A percentile compares a stretch with the other conserved stretches of the same genome.
Evolutionary conservation across 2,888 invertebrate species (phyloP).

Genomic region (Tanytarsus gracilentus): DNA sequence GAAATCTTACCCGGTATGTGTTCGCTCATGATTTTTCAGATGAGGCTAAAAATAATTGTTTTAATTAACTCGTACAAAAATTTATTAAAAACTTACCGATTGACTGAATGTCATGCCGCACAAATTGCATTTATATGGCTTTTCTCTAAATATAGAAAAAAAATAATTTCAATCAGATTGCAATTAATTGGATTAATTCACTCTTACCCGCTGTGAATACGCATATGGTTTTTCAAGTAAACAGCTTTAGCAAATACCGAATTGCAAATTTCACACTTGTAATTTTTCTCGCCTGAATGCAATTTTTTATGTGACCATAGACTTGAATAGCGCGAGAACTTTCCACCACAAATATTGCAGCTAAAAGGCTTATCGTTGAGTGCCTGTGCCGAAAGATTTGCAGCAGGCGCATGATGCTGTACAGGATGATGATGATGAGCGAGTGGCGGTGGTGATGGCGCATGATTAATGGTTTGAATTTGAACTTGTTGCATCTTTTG

Average conservation of each 20-base stretch:
- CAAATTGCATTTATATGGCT: slow-evolving; percentile 65
- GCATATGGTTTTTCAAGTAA: slow-evolving; percentile 80
- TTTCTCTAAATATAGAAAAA: slow-evolving; percentile 15
- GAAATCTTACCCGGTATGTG: slow-evolving; percentile 82
- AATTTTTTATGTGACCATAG: slow-evolving; percentile 83
- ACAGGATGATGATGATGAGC: slow-evolving; percentile 20
- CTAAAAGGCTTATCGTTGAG: slow-evolving; percentile 72
- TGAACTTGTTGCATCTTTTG: slow-evolving; percentile 21
- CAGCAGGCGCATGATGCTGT: slow-evolving; percentile 14
- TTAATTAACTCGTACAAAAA: too few species aligned
- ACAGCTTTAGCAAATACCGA: slow-evolving; percentile 82
- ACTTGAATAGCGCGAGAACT: slow-evolving; percentile 75
- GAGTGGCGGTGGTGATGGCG: not conserved
- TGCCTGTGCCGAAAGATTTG: slow-evolving; percentile 1
- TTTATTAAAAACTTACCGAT: too few species aligned
- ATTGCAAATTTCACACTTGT: slow-evolving; percentile 76
- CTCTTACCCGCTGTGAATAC: slow-evolving; percentile 71
- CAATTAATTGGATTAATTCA: not conserved
- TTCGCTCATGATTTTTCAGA: slow-evolving; percentile 79
- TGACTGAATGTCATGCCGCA: slow-evolving; percentile 89
- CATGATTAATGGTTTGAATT: slow-evolving; percentile 4
- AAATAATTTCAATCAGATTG: slow-evolving; percentile 24
- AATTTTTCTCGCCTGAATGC: slow-evolving; percentile 55
- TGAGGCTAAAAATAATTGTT: too few species aligned
- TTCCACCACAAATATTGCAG: slow-evolving; percentile 78